phyloP scores from a whole-genome alignment of 2,888 invertebrate genomes.

The Tetranychus truncatus region DNA sequence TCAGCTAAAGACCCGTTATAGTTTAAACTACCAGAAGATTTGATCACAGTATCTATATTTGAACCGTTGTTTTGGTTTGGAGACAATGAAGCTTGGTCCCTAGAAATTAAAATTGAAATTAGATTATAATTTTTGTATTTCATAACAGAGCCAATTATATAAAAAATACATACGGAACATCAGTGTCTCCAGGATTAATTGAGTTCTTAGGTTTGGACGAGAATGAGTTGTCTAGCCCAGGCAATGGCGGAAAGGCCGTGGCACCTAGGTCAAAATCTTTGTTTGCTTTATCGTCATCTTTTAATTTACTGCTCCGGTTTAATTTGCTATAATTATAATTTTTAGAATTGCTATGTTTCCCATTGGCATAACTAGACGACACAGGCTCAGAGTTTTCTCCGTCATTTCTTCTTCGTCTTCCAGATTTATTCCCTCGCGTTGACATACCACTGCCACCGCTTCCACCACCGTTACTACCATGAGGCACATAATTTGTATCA shows the following conservation, averaged over 20 bases:
- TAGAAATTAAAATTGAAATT: too few species aligned
- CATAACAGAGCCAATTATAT: not conserved
- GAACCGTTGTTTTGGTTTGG: not conserved
- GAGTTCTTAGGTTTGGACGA: not conserved
- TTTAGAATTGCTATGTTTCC: not conserved
- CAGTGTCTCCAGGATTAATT: not conserved
- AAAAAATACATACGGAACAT: not conserved
- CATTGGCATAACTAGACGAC: not conserved
- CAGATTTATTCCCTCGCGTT: not conserved
- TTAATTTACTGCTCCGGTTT: not conserved
- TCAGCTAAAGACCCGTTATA: constrained; percentile 9
- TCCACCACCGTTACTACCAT: not conserved
- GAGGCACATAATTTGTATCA: not conserved
- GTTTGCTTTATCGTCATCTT: not conserved
- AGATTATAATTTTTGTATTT: too few species aligned
- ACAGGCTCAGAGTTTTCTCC: not conserved
- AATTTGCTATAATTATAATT: constrained; percentile 2
- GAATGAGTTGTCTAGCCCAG: not conserved
- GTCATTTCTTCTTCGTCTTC: not conserved
- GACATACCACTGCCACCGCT: not conserved
- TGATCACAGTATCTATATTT: not conserved
- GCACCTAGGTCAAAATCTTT: constrained; percentile 3
- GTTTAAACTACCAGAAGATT: not conserved
- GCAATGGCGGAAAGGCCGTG: constrained; percentile 5
- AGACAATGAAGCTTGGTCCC: too few species aligned